Percentiles rank a stretch among this genome's conserved stretches.
Evolutionary conservation across 2,797 vertebrate species (phyloP).

Genomic region (Sebastes iracundus): DNA sequence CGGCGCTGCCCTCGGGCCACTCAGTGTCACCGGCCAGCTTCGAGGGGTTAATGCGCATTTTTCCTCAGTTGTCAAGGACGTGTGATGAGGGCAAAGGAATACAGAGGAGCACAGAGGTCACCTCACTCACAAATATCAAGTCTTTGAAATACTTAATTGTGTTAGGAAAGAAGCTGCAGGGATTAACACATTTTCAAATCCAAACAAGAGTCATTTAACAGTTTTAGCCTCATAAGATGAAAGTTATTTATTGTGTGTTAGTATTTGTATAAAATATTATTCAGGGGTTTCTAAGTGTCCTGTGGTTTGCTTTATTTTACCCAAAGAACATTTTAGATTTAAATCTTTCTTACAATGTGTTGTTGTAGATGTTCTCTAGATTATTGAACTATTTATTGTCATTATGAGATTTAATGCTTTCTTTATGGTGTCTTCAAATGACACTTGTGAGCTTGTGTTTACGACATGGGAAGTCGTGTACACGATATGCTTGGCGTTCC

Average conservation of each 20-base stretch:
- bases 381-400: neutral
- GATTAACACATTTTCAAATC: constrained; percentile 11
- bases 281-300: neutral
- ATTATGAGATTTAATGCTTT: neutral
- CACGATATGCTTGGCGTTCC: no score
- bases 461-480: no score
- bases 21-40: constrained; percentile 69
- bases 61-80: constrained; percentile 68
- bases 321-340: neutral
- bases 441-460: no score
- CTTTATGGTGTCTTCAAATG: neutral
- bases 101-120: constrained; percentile 55
- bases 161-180: neutral
- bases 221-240: neutral
- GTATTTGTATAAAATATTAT: neutral
- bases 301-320: neutral
- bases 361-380: neutral
- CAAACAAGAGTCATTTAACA: neutral
- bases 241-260: neutral
- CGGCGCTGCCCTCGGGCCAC: constrained; percentile 62
- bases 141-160: constrained; percentile 54
- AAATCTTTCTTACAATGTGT: neutral
- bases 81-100: constrained; percentile 60
- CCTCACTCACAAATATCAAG: constrained; percentile 43
- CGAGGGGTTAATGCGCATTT: constrained; percentile 75